Percentiles rank a stretch among this genome's conserved stretches.
phyloP scores from a whole-genome alignment of 1,140 invertebrate genomes.

The Lucilia sericata region DNA sequence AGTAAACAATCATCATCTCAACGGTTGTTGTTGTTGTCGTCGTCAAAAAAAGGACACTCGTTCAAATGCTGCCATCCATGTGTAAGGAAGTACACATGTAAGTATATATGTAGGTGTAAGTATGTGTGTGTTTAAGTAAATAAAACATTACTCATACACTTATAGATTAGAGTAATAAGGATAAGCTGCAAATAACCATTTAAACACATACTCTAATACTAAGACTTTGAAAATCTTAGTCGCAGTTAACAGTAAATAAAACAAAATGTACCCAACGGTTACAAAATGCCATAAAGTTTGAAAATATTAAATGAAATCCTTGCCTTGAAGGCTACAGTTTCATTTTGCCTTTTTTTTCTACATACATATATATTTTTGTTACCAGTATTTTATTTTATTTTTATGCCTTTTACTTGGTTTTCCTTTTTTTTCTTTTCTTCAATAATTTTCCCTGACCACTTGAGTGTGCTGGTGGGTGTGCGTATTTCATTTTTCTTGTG shows the following conservation, averaged over 20 bases:
- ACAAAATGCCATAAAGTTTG: slow-evolving; percentile 9
- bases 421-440: neutral
- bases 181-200: slow-evolving; percentile 13
- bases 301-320: slow-evolving; percentile 12
- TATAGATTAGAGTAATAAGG: neutral
- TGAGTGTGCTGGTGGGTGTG: neutral
- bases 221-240: neutral
- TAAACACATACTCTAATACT: neutral
- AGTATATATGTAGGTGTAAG: neutral
- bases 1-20: neutral
- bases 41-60: slow-evolving; percentile 4
- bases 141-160: neutral
- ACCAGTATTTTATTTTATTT: neutral
- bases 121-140: neutral
- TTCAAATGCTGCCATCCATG: neutral
- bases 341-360: neutral
- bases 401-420: neutral
- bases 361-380: neutral
- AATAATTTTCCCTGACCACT: slow-evolving; percentile 10
- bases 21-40: neutral
- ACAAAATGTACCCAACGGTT: slow-evolving; percentile 23
- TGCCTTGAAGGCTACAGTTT: slow-evolving; percentile 4
- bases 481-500: neutral
- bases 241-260: slow-evolving; percentile 17
- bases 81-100: neutral